These are phyloP conservation scores for Phalacrocorax pelagicus DNA, from an alignment of 2,113 vertebrate species.

Conservation along the genomic window DNA sequence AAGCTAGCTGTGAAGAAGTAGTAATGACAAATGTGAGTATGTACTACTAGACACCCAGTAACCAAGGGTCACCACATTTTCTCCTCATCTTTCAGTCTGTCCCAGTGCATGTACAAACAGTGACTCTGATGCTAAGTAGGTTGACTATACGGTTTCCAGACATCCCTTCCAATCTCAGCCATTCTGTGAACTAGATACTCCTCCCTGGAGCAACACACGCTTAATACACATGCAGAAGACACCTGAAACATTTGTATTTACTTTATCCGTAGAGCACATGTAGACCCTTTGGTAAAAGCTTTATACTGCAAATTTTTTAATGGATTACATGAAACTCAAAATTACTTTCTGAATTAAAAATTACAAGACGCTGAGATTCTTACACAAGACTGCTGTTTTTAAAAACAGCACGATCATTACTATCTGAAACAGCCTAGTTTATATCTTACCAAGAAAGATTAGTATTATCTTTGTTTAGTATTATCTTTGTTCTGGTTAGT, in stretches of 20 bases:
- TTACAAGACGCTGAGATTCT: not conserved
- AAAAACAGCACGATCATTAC: not conserved
- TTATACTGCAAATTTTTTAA: not conserved
- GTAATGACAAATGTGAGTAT: not conserved
- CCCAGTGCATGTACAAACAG: accelerated
- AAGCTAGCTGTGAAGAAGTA: not conserved
- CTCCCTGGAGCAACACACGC: not conserved
- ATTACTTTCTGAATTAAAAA: not conserved
- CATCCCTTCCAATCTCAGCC: not conserved
- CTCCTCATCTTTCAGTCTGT: not conserved
- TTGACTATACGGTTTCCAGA: not conserved
- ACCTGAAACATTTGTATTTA: not conserved
- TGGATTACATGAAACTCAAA: not conserved
- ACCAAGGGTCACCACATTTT: not conserved
- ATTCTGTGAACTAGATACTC: not conserved
- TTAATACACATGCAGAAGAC: not conserved
- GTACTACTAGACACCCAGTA: not conserved
- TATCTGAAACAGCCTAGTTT: not conserved
- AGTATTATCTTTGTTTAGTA: slow-evolving; percentile 56
- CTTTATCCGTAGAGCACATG: not conserved
- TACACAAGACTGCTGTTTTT: not conserved
- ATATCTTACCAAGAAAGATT: slow-evolving; percentile 13
- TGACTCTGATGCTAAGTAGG: accelerated
- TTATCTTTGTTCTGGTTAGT: slow-evolving; percentile 48
- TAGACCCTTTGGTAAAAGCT: not conserved